Evolutionary conservation across 2,888 invertebrate genomes (phyloP), one percentile per base, ranked within the genome.

Genomic region (Mactromeris polynyma): DNA sequence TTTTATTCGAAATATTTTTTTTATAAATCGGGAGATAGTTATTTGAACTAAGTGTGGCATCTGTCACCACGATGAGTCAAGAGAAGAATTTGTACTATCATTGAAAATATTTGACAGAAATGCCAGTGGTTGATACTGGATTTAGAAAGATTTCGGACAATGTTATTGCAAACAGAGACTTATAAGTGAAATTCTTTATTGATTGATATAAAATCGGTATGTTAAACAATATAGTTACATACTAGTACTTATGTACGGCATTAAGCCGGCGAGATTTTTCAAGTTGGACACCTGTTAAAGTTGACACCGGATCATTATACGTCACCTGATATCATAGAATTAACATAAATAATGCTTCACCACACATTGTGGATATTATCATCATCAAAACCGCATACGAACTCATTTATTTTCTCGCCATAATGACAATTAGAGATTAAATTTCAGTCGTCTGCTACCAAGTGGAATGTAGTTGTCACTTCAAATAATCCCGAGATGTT

Each of bases 361-460:
- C 46, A 77, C 69, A 69, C 69, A 69, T 69, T 33, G 46, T 1
- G 46, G 78, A 33, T 36, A 84, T 84, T 84, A 86, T 73, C 86
- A 31, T 81, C 81, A 86, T 86, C 81, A 86, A 81, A 86, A 51
- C 86, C n/a, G 46, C 54, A 86, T 86, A 69, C 38, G 38, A 73
- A 58, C 81, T 84, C 83, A 88, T 88, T 88, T 88, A 88, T 88
- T 77, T 88, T 83, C 82, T 81, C 69, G n/a, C 83, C 38, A 64
- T 84, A 80, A 83, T 88, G 87, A 88, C 87, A 88, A 83, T 88
- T 54, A 58, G 73, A 84, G 87, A 88, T 88, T 88, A 84, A 21
- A 31, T 51, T 73, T 73, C 40, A 51, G 42, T 82, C 82, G 69
- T 64, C 78, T 36, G 26, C 73, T 77, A 79, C 58, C 78, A 58